Percentiles rank a stretch among this genome's conserved stretches.
These are phyloP conservation scores for Ia io DNA, from an alignment of 2,113 vertebrate genomes.

Conservation along the genomic window DNA sequence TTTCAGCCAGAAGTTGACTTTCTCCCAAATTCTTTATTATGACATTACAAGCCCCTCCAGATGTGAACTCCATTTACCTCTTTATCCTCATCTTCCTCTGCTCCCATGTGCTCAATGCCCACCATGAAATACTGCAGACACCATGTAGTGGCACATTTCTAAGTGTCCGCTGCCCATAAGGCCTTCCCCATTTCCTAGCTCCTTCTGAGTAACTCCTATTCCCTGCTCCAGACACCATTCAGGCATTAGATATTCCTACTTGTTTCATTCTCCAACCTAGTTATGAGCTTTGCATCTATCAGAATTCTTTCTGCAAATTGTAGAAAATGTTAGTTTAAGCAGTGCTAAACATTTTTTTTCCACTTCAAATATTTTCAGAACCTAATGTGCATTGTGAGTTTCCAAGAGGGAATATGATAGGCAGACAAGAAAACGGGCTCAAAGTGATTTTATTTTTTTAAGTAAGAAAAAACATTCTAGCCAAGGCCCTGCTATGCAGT, in stretches of 20 bases:
- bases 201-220: not conserved
- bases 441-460: not conserved
- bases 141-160: not conserved
- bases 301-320: not conserved
- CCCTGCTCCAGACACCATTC: not conserved
- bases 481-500: not conserved
- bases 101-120: not conserved
- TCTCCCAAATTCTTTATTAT: not conserved
- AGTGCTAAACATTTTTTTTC: not conserved
- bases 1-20: not conserved
- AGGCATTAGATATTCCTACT: not conserved
- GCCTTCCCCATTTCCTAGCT: not conserved
- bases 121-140: not conserved
- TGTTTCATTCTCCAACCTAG: not conserved
- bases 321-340: not conserved
- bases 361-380: not conserved
- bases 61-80: not conserved
- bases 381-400: not conserved
- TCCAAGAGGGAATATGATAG: not conserved
- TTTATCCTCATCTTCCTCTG: not conserved
- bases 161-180: not conserved
- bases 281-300: not conserved
- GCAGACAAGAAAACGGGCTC: not conserved
- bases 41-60: not conserved
- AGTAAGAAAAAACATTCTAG: not conserved